Percentiles rank a stretch among this genome's conserved stretches.
Evolutionary conservation across 2,113 vertebrate genomes (phyloP).

Genomic region (Glareola pratincola): DNA sequence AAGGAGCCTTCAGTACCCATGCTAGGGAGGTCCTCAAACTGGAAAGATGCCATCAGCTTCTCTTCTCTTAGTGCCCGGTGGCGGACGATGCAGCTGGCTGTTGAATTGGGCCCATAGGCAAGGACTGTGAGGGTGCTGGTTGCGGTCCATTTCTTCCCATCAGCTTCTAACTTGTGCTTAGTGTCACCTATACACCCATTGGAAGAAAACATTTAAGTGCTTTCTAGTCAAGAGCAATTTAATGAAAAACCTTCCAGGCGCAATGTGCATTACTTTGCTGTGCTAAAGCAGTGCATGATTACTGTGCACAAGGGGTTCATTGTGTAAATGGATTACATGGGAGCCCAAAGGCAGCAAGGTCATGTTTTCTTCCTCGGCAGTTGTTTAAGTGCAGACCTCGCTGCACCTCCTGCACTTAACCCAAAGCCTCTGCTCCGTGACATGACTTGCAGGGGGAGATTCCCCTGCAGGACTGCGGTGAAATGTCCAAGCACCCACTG

Average conservation of each 20-base stretch:
- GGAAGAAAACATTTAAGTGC: not conserved
- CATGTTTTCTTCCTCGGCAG: not conserved
- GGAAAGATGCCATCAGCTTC: constrained; percentile 6
- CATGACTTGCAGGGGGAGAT: not conserved
- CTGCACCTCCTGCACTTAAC: not conserved
- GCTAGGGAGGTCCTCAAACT: constrained; percentile 40
- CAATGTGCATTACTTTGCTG: not conserved
- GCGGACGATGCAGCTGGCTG: constrained; percentile 47
- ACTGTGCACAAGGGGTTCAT: not conserved
- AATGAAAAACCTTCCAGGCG: not conserved
- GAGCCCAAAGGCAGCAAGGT: not conserved
- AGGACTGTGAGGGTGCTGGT: constrained; percentile 53
- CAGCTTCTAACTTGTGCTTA: constrained; percentile 30
- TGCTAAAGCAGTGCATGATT: not conserved
- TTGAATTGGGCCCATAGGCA: not conserved
- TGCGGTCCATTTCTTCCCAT: constrained; percentile 62
- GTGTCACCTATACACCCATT: constrained; percentile 41
- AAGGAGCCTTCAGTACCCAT: not conserved
- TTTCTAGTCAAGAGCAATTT: not conserved
- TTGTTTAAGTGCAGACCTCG: not conserved
- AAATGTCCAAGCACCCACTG: not conserved
- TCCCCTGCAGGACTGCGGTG: accelerated
- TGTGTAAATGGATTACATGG: not conserved
- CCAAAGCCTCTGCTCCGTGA: not conserved
- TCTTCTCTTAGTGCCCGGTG: constrained; percentile 37